phyloP scores from a whole-genome alignment of 2,888 invertebrate species.

The Euproctis similis region DNA sequence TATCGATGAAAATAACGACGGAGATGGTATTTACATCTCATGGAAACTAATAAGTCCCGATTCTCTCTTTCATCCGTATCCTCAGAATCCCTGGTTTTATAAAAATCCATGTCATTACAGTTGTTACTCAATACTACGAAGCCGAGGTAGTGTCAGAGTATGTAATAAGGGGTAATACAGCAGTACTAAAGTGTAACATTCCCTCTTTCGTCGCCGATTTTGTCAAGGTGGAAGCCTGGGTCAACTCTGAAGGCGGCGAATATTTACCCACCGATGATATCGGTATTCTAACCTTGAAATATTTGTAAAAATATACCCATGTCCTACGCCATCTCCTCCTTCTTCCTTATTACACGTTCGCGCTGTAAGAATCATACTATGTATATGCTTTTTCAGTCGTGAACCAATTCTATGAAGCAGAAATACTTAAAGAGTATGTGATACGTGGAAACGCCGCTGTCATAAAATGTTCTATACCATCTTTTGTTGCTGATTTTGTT shows the following conservation, averaged over 20 bases:
- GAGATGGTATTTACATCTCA: conserved; percentile 42
- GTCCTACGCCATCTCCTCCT: conserved; percentile 10
- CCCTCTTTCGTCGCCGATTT: conserved; percentile 94
- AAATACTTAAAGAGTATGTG: conserved; percentile 92
- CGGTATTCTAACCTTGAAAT: conserved; percentile 81
- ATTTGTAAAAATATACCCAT: too few relatives aligned
- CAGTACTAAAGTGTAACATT: conserved; percentile 91
- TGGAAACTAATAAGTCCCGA: conserved; percentile 9
- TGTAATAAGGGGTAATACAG: conserved; percentile 91
- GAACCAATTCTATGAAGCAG: conserved; percentile 92
- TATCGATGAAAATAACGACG: conserved; percentile 45
- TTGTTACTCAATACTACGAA: conserved; percentile 92
- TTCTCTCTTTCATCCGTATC: conserved; percentile 13
- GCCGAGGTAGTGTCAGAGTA: conserved; percentile 93
- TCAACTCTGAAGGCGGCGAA: conserved; percentile 79
- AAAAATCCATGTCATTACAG: conserved; percentile 60
- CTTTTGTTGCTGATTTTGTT: conserved; percentile 94
- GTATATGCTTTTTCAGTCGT: conserved; percentile 68
- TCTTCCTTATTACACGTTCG: conserved; percentile 7
- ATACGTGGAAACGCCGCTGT: conserved; percentile 92
- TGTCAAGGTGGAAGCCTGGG: conserved; percentile 91
- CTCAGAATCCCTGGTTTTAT: conserved; percentile 10
- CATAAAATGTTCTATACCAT: conserved; percentile 91
- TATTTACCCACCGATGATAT: conserved; percentile 82
- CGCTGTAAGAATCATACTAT: conserved; percentile 1